Conservation (phyloP, 2,113 vertebrate species). For the Vireo altiloquus region DNA sequence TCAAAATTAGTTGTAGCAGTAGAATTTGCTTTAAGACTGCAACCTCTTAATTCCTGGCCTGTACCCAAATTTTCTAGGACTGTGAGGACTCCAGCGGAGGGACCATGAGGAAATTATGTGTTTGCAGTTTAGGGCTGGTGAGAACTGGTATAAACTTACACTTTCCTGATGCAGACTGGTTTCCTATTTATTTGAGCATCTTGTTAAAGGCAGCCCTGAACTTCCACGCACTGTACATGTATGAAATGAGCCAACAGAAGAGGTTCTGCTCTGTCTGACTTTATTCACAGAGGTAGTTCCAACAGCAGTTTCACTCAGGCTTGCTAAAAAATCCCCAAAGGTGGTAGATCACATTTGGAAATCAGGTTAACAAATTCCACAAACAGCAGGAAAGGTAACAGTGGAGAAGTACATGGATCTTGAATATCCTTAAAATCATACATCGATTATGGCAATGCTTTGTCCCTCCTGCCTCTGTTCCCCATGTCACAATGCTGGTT, state of each 20-base stretch:
- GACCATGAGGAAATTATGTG: background rate
- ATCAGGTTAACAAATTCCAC: background rate
- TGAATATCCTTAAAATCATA: background rate
- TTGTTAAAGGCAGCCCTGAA: background rate
- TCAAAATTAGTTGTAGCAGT: background rate
- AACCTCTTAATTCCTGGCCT: background rate
- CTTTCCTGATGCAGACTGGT: background rate
- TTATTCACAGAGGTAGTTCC: background rate
- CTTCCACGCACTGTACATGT: background rate
- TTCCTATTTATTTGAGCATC: background rate
- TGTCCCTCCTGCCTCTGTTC: background rate
- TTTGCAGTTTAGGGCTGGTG: background rate
- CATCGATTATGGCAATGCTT: fast-evolving
- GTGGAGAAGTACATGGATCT: background rate
- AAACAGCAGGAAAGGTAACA: background rate
- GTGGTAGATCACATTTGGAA: background rate
- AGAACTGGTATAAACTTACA: background rate
- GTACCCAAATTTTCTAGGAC: background rate
- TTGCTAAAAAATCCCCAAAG: background rate
- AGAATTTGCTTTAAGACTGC: background rate
- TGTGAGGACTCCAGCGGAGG: background rate
- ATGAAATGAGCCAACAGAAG: background rate
- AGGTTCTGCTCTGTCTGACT: background rate
- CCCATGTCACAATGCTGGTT: background rate
- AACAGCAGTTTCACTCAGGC: background rate